These are phyloP conservation scores for Amblyopsis hoosieri DNA, from an alignment of 2,797 vertebrate genomes.

Conservation along the genomic window DNA sequence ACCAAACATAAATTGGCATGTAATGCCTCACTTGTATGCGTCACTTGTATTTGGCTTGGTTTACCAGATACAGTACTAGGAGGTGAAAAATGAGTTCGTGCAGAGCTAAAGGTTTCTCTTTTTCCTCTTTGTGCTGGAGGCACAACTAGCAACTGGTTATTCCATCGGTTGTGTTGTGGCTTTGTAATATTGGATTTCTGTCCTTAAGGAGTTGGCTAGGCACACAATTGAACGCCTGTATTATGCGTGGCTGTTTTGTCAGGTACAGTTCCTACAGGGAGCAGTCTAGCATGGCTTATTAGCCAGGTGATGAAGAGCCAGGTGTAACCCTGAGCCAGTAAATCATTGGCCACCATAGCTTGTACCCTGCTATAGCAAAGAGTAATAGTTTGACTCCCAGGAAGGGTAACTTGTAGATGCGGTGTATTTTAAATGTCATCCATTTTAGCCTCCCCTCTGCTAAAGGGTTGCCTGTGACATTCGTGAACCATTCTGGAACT, in stretches of 20 bases:
- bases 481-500: slow-evolving; percentile 56
- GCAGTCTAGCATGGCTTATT: neutral
- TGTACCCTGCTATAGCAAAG: slow-evolving; percentile 23
- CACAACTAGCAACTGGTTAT: neutral
- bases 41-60: neutral
- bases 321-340: neutral
- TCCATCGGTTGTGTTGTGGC: neutral
- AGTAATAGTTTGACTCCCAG: slow-evolving; percentile 12
- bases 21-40: neutral
- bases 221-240: neutral
- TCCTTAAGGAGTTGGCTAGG: neutral
- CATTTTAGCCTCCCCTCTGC: slow-evolving; percentile 20
- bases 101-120: neutral
- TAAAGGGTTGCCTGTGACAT: slow-evolving; percentile 62
- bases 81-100: slow-evolving; percentile 5
- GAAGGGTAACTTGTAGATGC: slow-evolving; percentile 39
- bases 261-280: neutral
- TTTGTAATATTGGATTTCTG: slow-evolving; percentile 1
- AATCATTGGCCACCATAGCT: slow-evolving; percentile 15
- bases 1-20: neutral
- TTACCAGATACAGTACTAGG: neutral
- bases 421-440: slow-evolving; percentile 65
- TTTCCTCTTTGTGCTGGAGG: neutral
- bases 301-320: neutral
- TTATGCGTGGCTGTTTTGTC: neutral